phyloP scores from a whole-genome alignment of 2,888 invertebrate species.

The Lepas anatifera region DNA sequence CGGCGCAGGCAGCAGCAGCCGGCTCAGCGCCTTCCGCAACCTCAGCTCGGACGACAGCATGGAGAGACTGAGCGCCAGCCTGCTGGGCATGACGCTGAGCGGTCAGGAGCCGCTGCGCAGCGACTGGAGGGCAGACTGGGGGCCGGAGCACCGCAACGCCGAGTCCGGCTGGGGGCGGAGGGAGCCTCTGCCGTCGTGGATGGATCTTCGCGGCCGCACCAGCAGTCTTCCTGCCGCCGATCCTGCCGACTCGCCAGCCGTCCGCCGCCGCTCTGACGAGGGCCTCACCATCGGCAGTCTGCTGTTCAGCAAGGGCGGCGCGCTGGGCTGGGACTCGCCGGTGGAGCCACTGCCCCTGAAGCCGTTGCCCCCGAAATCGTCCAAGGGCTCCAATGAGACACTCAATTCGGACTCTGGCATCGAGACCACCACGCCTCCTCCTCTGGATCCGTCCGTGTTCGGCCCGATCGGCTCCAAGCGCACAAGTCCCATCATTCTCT shows the following conservation, averaged over 20 bases:
- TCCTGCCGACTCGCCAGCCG: neutral
- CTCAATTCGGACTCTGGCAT: slow-evolving; percentile 11
- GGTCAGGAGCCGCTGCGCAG: too few relatives aligned
- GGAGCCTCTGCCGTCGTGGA: neutral
- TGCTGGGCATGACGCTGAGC: slow-evolving; percentile 16
- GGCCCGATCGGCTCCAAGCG: slow-evolving; percentile 12
- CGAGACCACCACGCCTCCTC: slow-evolving; percentile 8
- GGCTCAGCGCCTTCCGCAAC: slow-evolving; percentile 2
- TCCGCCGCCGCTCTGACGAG: neutral
- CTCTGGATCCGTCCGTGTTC: neutral
- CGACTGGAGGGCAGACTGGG: too few relatives aligned
- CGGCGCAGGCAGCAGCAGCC: neutral
- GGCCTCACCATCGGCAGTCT: neutral
- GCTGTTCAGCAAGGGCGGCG: neutral
- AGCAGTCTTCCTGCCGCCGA: neutral
- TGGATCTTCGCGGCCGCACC: slow-evolving; percentile 8
- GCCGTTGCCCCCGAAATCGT: too few relatives aligned
- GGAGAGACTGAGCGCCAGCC: slow-evolving; percentile 20
- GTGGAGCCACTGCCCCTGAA: neutral
- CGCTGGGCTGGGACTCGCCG: slow-evolving; percentile 4
- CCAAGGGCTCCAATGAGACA: slow-evolving; percentile 1
- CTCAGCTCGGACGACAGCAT: slow-evolving; percentile 12
- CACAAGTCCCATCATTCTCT: slow-evolving; percentile 8
- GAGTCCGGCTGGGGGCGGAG: too few relatives aligned
- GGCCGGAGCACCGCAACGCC: too few relatives aligned